Percentiles rank a stretch among this genome's conserved stretches.
phyloP scores from a whole-genome alignment of 2,797 vertebrate species.

The Lagorchestes hirsutus region DNA sequence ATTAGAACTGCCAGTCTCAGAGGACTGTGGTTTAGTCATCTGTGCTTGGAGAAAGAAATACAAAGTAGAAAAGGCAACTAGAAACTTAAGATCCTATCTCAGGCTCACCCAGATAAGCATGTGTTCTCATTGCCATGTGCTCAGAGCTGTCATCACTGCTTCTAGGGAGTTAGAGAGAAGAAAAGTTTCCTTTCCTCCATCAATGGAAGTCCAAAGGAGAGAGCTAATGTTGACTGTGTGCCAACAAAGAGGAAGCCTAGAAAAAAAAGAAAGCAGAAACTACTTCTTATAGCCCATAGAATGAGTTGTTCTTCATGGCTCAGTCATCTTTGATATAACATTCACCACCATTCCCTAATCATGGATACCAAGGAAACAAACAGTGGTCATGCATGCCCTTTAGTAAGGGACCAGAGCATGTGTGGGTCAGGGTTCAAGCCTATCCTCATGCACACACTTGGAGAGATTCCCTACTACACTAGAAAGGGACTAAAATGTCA shows the following conservation, averaged over 20 bases:
- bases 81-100: not conserved
- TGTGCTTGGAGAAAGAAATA: not conserved
- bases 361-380: not conserved
- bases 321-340: not conserved
- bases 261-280: not conserved
- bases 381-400: not conserved
- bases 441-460: not conserved
- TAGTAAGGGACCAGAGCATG: not conserved
- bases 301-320: not conserved
- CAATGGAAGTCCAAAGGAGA: not conserved
- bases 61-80: not conserved
- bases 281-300: not conserved
- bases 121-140: not conserved
- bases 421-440: not conserved
- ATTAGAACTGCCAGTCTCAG: not conserved
- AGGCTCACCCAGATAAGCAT: not conserved
- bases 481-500: not conserved
- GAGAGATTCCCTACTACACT: not conserved
- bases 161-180: not conserved
- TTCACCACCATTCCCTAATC: not conserved
- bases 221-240: not conserved
- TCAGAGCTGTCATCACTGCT: not conserved
- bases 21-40: not conserved
- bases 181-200: not conserved
- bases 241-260: not conserved